Base-by-base conservation (phyloP, 2,113 vertebrate species). In the Cairina moschata region DNA sequence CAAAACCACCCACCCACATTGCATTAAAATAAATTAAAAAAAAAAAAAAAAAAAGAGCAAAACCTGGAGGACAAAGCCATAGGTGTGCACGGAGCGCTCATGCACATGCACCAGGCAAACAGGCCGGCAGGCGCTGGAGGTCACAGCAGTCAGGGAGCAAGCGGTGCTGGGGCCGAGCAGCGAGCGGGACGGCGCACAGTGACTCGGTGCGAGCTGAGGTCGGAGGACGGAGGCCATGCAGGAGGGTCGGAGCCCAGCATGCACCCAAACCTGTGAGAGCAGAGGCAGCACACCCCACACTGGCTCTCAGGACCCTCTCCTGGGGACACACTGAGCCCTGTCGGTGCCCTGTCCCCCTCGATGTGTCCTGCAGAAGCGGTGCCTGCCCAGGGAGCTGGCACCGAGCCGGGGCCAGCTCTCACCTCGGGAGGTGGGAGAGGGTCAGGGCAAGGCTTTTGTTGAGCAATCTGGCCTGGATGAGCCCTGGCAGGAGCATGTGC, bases 191-290 rank as follows among this genome's bases (percentile, higher is more conserved):
- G 40, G 42, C 6, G 4, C 60, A 71, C 83, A 86, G 59, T 8
- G 60, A 94, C 48, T 79, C 60, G 46, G 46, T 48, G 55, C 1
- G 1, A 6, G 73, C 76, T 67, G 15, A 78, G 65, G 42, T 59
- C 42, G 32, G 65, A 74, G 40, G 50, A 80, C 42, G 58, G 62
- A 76, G 54, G 78, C 63, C 96, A 68, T 92, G 97, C 96, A 95
- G 69, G 63, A 74, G 89, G 22, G 50, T 56, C 40, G 63, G 76
- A 89, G 36, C 23, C 22, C 68, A 62, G 78, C 90, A 86, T 85
- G 94, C 96, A 95, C 82, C 91, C 69, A 88, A 65, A n/a, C 90
- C 66, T 82, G 86, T 79, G 87, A 95, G 88, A 94, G 73, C 74
- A 50, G 77, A 82, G 58, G 68, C 74, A 87, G 48, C 28, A 72